Conservation (phyloP, 1,140 invertebrate genomes). For the Pomacea maculata region DNA sequence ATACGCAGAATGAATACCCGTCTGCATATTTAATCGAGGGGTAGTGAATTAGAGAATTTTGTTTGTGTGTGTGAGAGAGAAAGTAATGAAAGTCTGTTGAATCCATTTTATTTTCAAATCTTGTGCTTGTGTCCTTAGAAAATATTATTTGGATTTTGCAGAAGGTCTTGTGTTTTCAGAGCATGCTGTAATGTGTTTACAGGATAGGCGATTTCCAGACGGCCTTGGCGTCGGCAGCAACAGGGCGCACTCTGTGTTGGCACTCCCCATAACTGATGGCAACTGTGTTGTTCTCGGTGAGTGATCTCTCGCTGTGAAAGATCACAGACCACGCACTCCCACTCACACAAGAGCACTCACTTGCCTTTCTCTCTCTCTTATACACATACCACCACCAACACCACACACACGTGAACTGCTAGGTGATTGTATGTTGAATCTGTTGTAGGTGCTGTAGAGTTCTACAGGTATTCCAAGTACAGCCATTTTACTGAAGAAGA, state of each 20-base stretch:
- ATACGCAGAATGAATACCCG: too few species aligned
- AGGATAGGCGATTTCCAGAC: slow-evolving; percentile 67
- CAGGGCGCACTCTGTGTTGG: slow-evolving; percentile 66
- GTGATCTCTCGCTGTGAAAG: neutral
- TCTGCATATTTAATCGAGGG: neutral
- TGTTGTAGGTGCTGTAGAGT: slow-evolving; percentile 68
- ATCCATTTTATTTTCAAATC: too few species aligned
- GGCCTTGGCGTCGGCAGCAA: slow-evolving; percentile 60
- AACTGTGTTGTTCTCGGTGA: slow-evolving; percentile 68
- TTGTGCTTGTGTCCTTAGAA: too few species aligned
- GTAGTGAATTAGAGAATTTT: neutral
- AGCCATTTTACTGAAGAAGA: slow-evolving; percentile 73
- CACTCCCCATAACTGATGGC: slow-evolving; percentile 70
- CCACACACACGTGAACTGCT: neutral
- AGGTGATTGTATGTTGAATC: neutral
- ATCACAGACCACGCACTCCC: too few species aligned
- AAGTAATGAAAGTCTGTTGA: too few species aligned
- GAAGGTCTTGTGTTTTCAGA: too few species aligned
- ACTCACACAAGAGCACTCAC: too few species aligned
- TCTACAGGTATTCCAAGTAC: slow-evolving; percentile 58
- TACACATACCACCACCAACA: neutral
- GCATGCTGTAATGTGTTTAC: slow-evolving; percentile 7
- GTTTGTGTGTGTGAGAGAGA: too few species aligned
- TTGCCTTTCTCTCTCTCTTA: neutral
- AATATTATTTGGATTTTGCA: too few species aligned